phyloP scores from a whole-genome alignment of 2,797 vertebrate genomes.

The Arremon aurantiirostris region DNA sequence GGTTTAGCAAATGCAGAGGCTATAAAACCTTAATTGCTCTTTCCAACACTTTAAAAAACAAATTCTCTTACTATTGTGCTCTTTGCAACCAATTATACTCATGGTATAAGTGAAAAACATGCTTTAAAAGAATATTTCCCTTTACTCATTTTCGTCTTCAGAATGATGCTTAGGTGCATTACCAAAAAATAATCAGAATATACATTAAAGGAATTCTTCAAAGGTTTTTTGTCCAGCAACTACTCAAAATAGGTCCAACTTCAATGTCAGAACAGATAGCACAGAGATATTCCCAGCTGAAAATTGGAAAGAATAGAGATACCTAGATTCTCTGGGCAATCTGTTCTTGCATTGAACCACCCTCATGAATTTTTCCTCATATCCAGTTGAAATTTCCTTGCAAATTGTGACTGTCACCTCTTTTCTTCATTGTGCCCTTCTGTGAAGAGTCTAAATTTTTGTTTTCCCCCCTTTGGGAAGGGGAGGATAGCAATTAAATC shows the following conservation, averaged over 20 bases:
- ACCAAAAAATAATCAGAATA: background rate
- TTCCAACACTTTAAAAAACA: slow-evolving; percentile 18
- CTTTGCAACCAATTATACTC: slow-evolving; percentile 7
- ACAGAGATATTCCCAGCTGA: background rate
- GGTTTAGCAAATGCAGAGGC: background rate
- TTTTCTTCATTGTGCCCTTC: background rate
- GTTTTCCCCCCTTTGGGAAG: background rate
- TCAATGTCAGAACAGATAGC: background rate
- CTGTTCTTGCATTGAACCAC: background rate
- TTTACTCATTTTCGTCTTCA: background rate
- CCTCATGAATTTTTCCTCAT: background rate
- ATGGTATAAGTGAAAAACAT: background rate
- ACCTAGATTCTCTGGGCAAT: background rate
- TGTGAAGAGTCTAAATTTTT: background rate
- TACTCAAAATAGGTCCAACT: background rate
- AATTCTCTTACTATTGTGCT: background rate
- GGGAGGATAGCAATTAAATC: background rate
- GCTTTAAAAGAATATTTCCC: background rate
- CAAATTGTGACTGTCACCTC: background rate
- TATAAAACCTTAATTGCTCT: slow-evolving; percentile 8
- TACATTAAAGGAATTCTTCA: background rate
- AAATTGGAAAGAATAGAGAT: background rate
- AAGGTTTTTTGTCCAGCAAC: background rate
- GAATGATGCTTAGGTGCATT: background rate
- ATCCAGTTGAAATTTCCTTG: background rate